These are phyloP conservation scores for Leptinotarsa rubiginosa DNA, from an alignment of 2,888 invertebrate genomes.

Conservation along the genomic window DNA sequence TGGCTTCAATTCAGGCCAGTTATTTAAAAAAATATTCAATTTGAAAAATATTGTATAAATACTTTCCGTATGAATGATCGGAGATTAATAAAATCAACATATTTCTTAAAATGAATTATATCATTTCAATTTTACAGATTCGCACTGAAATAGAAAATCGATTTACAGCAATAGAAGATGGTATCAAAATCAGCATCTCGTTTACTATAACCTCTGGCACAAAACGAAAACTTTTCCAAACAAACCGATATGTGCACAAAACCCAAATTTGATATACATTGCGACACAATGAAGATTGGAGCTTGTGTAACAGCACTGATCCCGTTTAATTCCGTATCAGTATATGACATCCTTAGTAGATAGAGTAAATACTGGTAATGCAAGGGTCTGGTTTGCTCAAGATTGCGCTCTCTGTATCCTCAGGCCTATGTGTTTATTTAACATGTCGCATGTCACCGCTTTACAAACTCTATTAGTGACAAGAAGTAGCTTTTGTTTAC, in stretches of 20 bases:
- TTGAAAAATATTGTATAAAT: no score
- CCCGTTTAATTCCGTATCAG: slow-evolving; percentile 44
- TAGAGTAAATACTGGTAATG: slow-evolving; percentile 46
- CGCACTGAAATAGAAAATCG: no score
- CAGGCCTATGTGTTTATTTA: slow-evolving; percentile 56
- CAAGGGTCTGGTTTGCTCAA: slow-evolving; percentile 45
- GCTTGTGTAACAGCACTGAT: slow-evolving; percentile 31
- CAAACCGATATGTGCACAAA: slow-evolving; percentile 12
- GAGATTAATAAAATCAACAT: no score
- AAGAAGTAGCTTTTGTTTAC: slow-evolving; percentile 62
- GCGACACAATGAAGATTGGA: slow-evolving; percentile 28
- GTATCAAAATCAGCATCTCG: no score
- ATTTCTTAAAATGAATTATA: no score
- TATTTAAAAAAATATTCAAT: no score
- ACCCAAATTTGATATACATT: slow-evolving; percentile 37
- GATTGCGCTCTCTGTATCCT: slow-evolving; percentile 43
- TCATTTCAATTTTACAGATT: no score
- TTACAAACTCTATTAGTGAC: slow-evolving; percentile 66
- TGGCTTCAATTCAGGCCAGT: no score
- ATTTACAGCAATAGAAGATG: no score
- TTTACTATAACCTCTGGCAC: neutral
- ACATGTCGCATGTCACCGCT: slow-evolving; percentile 65
- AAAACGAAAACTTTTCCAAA: neutral
- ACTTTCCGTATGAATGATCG: no score
- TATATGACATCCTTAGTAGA: slow-evolving; percentile 44